These are phyloP conservation scores for Dicaeum eximium DNA, from an alignment of 2,113 vertebrate genomes.

Conservation along the genomic window DNA sequence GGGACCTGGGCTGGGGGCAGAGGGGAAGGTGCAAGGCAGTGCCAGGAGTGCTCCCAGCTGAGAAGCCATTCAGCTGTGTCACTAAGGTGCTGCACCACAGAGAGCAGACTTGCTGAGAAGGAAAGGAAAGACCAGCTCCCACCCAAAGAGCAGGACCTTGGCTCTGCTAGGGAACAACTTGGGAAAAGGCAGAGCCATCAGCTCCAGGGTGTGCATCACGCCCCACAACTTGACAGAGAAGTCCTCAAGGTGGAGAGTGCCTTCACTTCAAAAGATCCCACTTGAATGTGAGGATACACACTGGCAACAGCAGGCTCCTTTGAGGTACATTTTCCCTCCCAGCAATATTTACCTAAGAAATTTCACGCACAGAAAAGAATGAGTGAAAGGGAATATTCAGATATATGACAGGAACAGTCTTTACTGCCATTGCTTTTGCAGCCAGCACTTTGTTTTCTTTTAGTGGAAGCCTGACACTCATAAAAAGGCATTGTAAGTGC, in stretches of 20 bases:
- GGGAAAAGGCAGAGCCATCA: not conserved
- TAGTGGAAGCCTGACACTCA: constrained; percentile 3
- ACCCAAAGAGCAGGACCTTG: not conserved
- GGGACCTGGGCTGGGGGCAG: not conserved
- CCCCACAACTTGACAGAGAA: not conserved
- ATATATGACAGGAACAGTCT: constrained; percentile 4
- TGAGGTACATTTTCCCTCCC: not conserved
- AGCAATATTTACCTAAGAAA: constrained; percentile 46
- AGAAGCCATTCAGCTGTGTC: not conserved
- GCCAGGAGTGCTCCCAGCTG: not conserved
- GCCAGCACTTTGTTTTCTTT: constrained; percentile 34
- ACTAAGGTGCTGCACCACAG: not conserved
- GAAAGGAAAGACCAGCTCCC: not conserved
- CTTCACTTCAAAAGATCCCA: constrained; percentile 29
- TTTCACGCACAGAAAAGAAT: not conserved
- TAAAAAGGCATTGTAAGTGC: constrained; percentile 43
- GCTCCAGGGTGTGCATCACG: rapidly evolving
- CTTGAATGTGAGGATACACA: not conserved
- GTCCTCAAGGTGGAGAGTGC: not conserved
- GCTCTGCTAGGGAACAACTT: not conserved
- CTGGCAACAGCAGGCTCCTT: not conserved
- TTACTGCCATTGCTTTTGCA: not conserved
- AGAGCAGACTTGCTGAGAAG: not conserved
- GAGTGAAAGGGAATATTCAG: constrained; percentile 34
- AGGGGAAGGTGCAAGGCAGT: rapidly evolving